Evolutionary conservation across 2,113 vertebrate species (phyloP).

Genomic region (Zosterops japonicus): DNA sequence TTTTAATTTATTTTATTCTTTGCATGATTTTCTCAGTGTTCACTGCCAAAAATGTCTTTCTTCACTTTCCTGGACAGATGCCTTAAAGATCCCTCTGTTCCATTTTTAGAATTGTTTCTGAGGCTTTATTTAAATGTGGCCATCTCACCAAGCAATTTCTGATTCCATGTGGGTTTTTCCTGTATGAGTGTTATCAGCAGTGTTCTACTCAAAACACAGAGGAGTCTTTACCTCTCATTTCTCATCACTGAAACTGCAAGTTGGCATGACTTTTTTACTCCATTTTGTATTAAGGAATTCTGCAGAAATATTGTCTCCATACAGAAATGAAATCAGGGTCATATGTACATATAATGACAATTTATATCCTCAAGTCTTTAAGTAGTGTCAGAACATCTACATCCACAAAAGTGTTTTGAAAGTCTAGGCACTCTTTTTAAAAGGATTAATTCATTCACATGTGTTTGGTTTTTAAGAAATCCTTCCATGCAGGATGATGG

Average conservation of each 20-base stretch:
- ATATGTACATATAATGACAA: rapidly evolving
- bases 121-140: neutral
- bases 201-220: neutral
- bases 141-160: neutral
- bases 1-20: neutral
- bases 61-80: neutral
- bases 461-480: neutral
- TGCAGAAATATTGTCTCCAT: neutral
- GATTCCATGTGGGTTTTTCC: neutral
- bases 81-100: neutral
- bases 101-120: neutral
- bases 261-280: neutral
- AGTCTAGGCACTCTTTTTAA: neutral
- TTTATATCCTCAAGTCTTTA: neutral
- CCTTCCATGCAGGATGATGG: neutral
- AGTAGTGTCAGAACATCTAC: neutral
- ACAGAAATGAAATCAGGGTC: neutral
- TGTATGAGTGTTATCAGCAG: neutral
- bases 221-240: neutral
- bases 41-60: neutral
- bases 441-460: neutral
- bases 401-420: neutral
- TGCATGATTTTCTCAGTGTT: neutral
- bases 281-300: neutral
- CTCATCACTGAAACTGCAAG: neutral